Evolutionary conservation across 2,797 vertebrate genomes (phyloP).

Genomic region (Myiothlypis coronata): DNA sequence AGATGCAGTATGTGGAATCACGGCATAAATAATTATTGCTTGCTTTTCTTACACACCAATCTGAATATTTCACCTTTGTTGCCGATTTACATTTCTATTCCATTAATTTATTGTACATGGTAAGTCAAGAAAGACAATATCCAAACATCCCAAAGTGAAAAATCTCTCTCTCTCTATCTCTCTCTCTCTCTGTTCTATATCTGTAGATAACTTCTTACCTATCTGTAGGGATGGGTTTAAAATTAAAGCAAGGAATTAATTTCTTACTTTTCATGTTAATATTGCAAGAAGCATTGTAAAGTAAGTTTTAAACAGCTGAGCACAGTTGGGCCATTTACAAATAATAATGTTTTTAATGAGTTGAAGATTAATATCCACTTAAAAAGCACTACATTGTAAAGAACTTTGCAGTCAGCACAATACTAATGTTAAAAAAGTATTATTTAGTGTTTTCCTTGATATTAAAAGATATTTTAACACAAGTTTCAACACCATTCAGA

Average conservation of each 20-base stretch:
- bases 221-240: not conserved
- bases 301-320: not conserved
- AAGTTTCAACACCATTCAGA: not conserved
- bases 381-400: not conserved
- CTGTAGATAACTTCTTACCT: not conserved
- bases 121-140: not conserved
- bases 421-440: not conserved
- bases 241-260: not conserved
- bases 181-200: not conserved
- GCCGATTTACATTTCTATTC: not conserved
- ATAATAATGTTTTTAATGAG: not conserved
- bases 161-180: not conserved
- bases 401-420: not conserved
- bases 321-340: not conserved
- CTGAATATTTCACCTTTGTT: not conserved
- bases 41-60: not conserved
- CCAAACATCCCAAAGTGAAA: not conserved
- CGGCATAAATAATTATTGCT: not conserved
- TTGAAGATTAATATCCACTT: not conserved
- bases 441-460: not conserved
- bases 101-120: not conserved
- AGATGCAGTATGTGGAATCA: not conserved
- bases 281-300: not conserved
- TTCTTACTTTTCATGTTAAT: not conserved
- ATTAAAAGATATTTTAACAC: not conserved